These are phyloP conservation scores for Azemiops feae DNA, from an alignment of 2,113 vertebrate genomes.

Conservation along the genomic window DNA sequence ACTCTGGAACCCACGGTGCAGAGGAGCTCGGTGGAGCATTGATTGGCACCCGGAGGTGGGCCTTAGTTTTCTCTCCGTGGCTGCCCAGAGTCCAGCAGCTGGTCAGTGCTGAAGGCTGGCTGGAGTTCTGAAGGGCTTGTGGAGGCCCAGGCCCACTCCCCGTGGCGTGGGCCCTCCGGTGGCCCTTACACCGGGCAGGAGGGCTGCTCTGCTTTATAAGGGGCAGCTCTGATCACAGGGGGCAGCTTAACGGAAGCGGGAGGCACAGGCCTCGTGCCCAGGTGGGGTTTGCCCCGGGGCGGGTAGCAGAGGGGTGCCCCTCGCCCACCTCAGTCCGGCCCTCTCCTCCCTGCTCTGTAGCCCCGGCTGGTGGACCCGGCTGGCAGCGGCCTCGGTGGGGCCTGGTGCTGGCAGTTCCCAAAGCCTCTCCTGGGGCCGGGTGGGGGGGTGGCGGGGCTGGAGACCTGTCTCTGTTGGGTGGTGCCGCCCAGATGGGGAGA, in stretches of 20 bases:
- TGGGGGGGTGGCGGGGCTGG: no score
- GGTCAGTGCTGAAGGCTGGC: not conserved
- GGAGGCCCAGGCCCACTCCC: not conserved
- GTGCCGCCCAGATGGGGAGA: no score
- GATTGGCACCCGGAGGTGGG: not conserved
- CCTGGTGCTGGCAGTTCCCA: not conserved
- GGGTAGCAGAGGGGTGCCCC: not conserved
- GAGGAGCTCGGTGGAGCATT: not conserved
- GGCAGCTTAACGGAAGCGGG: not conserved
- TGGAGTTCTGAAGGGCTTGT: not conserved
- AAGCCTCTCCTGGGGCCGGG: no score
- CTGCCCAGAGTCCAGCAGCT: no score
- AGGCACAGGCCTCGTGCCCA: not conserved
- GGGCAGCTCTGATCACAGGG: no score
- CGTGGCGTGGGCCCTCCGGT: no score
- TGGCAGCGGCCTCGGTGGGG: not conserved
- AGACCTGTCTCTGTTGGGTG: no score
- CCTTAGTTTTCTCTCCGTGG: not conserved
- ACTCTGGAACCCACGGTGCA: not conserved
- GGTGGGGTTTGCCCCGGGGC: not conserved
- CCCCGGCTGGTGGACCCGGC: no score
- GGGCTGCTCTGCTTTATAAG: no score
- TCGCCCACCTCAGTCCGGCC: no score
- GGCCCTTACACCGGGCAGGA: no score
- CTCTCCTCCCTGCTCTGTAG: not conserved